Evolutionary conservation across 2,888 invertebrate genomes (phyloP).

Genomic region (Trachelus stipa): DNA sequence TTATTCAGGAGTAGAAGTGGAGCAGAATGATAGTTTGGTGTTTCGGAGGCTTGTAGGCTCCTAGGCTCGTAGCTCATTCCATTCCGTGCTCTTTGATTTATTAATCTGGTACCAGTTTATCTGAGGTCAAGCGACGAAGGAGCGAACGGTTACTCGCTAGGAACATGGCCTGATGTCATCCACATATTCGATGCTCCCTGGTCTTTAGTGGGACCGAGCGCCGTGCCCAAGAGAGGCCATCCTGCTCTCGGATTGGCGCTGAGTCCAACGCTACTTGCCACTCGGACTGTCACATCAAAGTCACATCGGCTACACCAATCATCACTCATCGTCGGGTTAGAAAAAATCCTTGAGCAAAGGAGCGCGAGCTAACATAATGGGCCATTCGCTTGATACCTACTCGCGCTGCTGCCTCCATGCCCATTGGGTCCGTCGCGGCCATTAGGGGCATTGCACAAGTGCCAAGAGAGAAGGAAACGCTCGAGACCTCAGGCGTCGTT

Average conservation of each 20-base stretch:
- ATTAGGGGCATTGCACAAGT: not conserved
- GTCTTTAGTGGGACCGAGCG: not conserved
- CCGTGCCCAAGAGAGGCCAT: not conserved
- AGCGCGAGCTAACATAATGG: not conserved
- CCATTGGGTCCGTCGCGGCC: not conserved
- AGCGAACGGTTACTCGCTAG: not conserved
- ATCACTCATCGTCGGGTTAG: not conserved
- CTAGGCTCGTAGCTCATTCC: not conserved
- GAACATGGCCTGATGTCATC: not conserved
- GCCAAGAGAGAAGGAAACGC: not conserved
- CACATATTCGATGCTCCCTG: not conserved
- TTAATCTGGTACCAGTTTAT: not conserved
- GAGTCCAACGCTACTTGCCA: not conserved
- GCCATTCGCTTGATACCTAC: slow-evolving; percentile 7
- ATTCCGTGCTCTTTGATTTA: slow-evolving; percentile 1
- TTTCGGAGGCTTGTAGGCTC: not conserved
- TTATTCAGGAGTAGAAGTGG: not conserved
- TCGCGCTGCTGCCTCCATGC: not conserved
- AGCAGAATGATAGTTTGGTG: slow-evolving; percentile 1
- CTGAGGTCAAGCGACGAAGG: slow-evolving; percentile 2
- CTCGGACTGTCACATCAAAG: not conserved
- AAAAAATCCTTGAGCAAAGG: not conserved
- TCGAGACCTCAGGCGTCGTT: slow-evolving; percentile 31
- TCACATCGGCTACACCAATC: not conserved
- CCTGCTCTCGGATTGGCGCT: not conserved